phyloP scores from a whole-genome alignment of 2,113 vertebrate genomes.

The Ramphastos sulfuratus region DNA sequence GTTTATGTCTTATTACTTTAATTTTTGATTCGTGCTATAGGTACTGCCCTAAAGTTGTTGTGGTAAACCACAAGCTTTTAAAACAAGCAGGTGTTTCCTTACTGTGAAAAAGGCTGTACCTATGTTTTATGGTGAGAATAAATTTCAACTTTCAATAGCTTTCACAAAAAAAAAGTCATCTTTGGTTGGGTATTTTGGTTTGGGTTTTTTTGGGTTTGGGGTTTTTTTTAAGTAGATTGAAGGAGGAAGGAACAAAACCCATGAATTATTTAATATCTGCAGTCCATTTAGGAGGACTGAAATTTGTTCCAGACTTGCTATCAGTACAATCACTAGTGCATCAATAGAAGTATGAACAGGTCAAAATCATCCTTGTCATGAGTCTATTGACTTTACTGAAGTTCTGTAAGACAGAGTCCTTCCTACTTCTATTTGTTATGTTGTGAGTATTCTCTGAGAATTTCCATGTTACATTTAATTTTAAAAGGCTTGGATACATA shows the following conservation, averaged over 20 bases:
- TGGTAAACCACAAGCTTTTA: conserved; percentile 35
- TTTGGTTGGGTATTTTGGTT: background rate
- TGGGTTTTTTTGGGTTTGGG: background rate
- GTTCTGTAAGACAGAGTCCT: background rate
- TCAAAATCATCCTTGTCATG: background rate
- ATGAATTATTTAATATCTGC: background rate
- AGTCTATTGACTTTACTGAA: background rate
- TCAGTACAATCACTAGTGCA: background rate
- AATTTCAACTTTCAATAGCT: conserved; percentile 49
- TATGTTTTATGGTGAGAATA: conserved; percentile 18
- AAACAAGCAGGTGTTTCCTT: conserved; percentile 50
- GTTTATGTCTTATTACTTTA: conserved; percentile 64
- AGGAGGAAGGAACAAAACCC: background rate
- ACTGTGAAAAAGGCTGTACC: background rate
- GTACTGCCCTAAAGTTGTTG: conserved; percentile 33
- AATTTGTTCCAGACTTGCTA: background rate
- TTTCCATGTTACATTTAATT: background rate
- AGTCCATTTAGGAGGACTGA: background rate
- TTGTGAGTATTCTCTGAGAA: background rate
- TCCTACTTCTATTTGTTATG: background rate
- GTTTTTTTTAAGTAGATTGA: background rate
- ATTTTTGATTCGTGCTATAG: conserved; percentile 23
- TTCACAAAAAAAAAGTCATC: background rate
- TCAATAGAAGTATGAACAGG: background rate
- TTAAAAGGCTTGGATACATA: background rate